A percentile compares a stretch with the other conserved stretches of the same genome.
Conservation (phyloP, 2,888 invertebrate species). For the Belgica antarctica region DNA sequence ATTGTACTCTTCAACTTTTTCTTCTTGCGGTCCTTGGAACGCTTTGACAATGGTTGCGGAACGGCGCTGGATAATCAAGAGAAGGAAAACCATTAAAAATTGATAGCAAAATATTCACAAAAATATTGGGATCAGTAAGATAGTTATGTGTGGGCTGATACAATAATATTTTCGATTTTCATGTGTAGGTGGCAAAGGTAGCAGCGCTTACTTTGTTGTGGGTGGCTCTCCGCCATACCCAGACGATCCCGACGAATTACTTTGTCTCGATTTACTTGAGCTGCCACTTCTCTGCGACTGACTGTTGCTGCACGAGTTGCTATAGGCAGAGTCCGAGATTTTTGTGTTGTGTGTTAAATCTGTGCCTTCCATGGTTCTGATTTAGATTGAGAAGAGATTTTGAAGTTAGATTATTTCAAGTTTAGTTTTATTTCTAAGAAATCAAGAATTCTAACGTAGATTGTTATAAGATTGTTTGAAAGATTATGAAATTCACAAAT, state of each 20-base stretch:
- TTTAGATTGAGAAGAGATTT: background rate
- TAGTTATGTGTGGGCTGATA: no score
- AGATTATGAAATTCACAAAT: no score
- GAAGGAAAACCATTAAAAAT: background rate
- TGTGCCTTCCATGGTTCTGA: slow-evolving; percentile 45
- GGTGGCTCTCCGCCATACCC: slow-evolving; percentile 73
- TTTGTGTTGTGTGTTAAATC: slow-evolving; percentile 64
- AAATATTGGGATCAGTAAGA: no score
- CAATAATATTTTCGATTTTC: no score
- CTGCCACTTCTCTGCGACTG: slow-evolving; percentile 77
- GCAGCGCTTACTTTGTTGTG: slow-evolving; percentile 49
- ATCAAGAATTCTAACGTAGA: no score
- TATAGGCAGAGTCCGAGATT: slow-evolving; percentile 77
- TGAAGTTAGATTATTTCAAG: background rate
- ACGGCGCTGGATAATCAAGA: slow-evolving; percentile 45
- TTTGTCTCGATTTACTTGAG: slow-evolving; percentile 76
- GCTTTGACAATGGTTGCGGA: slow-evolving; percentile 57
- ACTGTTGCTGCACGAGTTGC: slow-evolving; percentile 78
- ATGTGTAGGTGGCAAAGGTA: no score
- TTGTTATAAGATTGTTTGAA: no score
- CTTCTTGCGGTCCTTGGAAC: slow-evolving; percentile 61
- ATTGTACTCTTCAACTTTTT: slow-evolving; percentile 57
- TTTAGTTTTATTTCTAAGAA: background rate
- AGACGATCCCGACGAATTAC: slow-evolving; percentile 76
- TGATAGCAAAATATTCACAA: no score